phyloP scores from a whole-genome alignment of 2,113 vertebrate species.

The Scatophagus argus region DNA sequence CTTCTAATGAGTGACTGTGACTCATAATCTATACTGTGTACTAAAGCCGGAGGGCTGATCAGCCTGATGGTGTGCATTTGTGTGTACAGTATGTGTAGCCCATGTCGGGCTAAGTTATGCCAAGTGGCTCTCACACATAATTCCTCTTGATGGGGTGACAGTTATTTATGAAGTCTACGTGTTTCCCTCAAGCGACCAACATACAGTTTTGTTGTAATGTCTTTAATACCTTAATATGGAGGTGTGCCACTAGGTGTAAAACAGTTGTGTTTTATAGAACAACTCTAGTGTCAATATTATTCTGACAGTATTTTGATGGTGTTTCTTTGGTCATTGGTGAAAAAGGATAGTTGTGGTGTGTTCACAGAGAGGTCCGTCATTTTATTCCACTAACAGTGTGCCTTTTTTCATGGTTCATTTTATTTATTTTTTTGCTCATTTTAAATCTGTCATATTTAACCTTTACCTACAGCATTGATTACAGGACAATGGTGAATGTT shows the following conservation, averaged over 20 bases:
- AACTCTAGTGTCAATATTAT: background rate
- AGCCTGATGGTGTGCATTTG: slow-evolving; percentile 26
- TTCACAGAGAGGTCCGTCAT: no score
- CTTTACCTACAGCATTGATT: no score
- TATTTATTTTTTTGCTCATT: slow-evolving; percentile 3
- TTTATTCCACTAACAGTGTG: background rate
- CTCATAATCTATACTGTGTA: slow-evolving; percentile 69
- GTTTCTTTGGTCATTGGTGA: no score
- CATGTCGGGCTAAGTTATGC: slow-evolving; percentile 27
- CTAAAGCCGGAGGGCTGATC: slow-evolving; percentile 53
- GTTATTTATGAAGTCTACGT: slow-evolving; percentile 55
- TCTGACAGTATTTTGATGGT: background rate
- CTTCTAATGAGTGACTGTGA: slow-evolving; percentile 68
- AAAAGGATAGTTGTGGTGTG: no score
- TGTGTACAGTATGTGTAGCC: slow-evolving; percentile 26
- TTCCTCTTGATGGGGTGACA: slow-evolving; percentile 51
- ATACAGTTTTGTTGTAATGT: slow-evolving; percentile 45
- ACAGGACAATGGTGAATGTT: no score
- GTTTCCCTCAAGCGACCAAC: slow-evolving; percentile 20
- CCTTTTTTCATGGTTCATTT: background rate
- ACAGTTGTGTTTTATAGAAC: background rate
- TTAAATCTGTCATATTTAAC: no score
- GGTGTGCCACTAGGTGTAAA: background rate
- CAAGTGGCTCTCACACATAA: slow-evolving; percentile 49
- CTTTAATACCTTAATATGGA: slow-evolving; percentile 12